A percentile compares a stretch with the other conserved stretches of the same genome.
These are phyloP conservation scores for Papilio aristodemus DNA, from an alignment of 1,140 invertebrate genomes.

Conservation along the genomic window DNA sequence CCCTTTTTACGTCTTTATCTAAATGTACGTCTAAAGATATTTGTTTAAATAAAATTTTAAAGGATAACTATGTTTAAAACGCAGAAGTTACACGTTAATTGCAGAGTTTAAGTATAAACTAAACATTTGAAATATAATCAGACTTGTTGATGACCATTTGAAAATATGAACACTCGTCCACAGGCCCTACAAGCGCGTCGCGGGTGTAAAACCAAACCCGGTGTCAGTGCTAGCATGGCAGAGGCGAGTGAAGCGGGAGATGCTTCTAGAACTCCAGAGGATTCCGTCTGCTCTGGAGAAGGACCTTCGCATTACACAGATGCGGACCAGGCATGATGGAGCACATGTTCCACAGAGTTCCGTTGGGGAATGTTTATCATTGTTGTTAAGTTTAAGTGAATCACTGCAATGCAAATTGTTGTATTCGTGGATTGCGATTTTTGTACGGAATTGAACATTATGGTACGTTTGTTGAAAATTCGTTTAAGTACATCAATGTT, in stretches of 20 bases:
- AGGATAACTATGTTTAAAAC: too few relatives aligned
- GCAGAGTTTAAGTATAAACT: background rate
- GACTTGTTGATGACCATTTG: background rate
- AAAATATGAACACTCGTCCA: background rate
- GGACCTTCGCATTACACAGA: conserved; percentile 82
- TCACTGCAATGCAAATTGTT: conserved; percentile 2
- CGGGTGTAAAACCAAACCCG: conserved; percentile 78
- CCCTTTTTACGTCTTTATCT: background rate
- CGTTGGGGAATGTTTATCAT: background rate
- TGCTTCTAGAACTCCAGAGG: conserved; percentile 84
- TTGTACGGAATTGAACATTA: conserved; percentile 1
- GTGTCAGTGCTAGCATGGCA: conserved; percentile 79
- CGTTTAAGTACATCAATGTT: background rate
- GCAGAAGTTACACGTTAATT: too few relatives aligned
- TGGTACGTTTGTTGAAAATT: background rate
- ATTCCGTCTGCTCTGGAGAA: conserved; percentile 88
- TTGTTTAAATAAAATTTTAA: too few relatives aligned
- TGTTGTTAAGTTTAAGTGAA: conserved; percentile 10
- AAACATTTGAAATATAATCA: background rate
- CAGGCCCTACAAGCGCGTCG: conserved; percentile 82
- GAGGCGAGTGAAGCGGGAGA: conserved; percentile 84
- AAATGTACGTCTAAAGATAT: too few relatives aligned
- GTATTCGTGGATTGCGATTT: background rate
- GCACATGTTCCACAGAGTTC: background rate
- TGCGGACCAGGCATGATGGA: conserved; percentile 55